Percentiles rank a stretch among this genome's conserved stretches.
phyloP scores from a whole-genome alignment of 2,888 invertebrate species.

The Nomada ferruginata region DNA sequence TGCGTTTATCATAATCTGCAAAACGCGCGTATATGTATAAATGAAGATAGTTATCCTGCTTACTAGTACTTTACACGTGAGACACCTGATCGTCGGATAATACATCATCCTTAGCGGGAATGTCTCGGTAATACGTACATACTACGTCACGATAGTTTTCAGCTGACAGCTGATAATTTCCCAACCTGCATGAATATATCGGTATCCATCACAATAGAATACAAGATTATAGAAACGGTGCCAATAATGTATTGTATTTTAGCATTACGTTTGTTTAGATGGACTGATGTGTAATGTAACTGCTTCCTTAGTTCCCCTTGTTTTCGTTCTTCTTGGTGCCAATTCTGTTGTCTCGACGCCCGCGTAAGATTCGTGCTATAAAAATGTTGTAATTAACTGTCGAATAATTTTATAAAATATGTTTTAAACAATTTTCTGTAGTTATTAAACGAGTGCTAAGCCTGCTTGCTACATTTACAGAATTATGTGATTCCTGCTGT shows the following conservation, averaged over 20 bases:
- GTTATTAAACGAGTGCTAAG: not conserved
- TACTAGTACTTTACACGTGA: slow-evolving; percentile 27
- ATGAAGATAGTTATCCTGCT: not conserved
- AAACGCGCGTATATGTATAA: not conserved
- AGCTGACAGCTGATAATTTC: slow-evolving; percentile 28
- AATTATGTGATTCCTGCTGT: not conserved
- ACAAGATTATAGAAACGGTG: not conserved
- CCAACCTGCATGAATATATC: slow-evolving; percentile 28
- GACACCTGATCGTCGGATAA: slow-evolving; percentile 74
- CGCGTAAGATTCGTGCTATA: not conserved
- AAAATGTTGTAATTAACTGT: not conserved
- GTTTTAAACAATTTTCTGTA: slow-evolving; percentile 12
- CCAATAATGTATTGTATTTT: not conserved
- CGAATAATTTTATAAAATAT: not conserved
- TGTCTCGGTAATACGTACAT: slow-evolving; percentile 52
- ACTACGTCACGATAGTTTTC: slow-evolving; percentile 26
- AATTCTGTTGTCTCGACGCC: not conserved
- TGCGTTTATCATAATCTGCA: not conserved
- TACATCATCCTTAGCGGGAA: slow-evolving; percentile 53
- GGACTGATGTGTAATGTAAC: not conserved
- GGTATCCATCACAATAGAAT: not conserved
- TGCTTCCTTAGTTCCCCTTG: not conserved
- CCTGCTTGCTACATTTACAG: not conserved
- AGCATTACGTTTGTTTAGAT: slow-evolving; percentile 31
- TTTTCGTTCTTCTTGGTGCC: not conserved